phyloP scores from a whole-genome alignment of 2,113 vertebrate species.

The Origma solitaria region DNA sequence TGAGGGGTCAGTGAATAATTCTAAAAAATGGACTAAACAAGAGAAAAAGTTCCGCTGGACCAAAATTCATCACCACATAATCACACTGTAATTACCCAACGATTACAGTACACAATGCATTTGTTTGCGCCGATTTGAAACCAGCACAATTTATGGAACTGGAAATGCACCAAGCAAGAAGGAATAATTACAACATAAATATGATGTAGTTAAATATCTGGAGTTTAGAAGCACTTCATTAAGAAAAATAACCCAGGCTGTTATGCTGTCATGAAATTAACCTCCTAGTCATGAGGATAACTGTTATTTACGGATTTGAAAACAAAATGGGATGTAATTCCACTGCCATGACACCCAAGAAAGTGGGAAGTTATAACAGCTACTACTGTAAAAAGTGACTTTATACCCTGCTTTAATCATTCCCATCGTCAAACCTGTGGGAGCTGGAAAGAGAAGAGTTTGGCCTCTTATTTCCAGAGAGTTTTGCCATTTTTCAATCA shows the following conservation, averaged over 20 bases:
- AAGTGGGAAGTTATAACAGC: not conserved
- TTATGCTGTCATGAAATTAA: slow-evolving; percentile 32
- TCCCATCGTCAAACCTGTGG: not conserved
- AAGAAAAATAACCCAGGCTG: slow-evolving; percentile 33
- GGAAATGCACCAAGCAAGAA: slow-evolving; percentile 18
- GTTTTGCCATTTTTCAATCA: not conserved
- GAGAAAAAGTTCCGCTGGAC: not conserved
- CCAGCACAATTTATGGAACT: slow-evolving; percentile 22
- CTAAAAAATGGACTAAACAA: not conserved
- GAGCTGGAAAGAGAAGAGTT: not conserved
- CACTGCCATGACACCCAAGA: not conserved
- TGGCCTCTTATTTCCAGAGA: not conserved
- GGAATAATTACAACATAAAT: slow-evolving; percentile 42
- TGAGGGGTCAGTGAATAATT: not conserved
- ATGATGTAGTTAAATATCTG: slow-evolving; percentile 45
- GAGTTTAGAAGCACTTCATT: slow-evolving; percentile 51
- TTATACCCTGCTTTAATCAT: not conserved
- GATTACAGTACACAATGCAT: not conserved
- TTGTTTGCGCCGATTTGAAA: not conserved
- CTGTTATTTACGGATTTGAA: not conserved
- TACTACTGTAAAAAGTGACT: not conserved
- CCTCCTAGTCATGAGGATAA: slow-evolving; percentile 1
- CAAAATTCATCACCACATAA: not conserved
- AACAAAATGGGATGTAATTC: slow-evolving; percentile 19
- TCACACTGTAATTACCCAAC: slow-evolving; percentile 6